These are phyloP conservation scores for Sardinella longiceps DNA, from an alignment of 2,797 vertebrate genomes.

Conservation along the genomic window DNA sequence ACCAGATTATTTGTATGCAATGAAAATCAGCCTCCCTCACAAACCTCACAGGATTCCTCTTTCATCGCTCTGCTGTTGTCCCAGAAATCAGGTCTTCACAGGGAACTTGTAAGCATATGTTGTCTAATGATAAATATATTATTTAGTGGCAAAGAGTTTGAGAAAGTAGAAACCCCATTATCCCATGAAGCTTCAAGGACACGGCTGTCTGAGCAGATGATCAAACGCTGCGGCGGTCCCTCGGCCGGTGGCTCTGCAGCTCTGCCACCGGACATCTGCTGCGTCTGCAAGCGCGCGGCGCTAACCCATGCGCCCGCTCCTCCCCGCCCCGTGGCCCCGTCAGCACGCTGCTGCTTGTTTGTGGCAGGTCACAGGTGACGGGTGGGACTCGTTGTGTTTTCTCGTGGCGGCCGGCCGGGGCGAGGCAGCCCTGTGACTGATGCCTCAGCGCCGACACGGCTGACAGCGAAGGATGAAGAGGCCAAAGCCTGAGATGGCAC, in stretches of 20 bases:
- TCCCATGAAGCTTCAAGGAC: background rate
- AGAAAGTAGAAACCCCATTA: background rate
- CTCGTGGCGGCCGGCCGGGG: background rate
- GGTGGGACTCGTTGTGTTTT: background rate
- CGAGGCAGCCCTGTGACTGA: conserved; percentile 51
- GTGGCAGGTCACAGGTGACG: conserved; percentile 64
- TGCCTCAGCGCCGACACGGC: conserved; percentile 61
- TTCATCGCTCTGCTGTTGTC: background rate
- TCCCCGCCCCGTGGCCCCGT: conserved; percentile 56
- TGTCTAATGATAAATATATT: background rate
- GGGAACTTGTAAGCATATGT: background rate
- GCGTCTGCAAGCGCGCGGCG: background rate
- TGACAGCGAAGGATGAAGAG: conserved; percentile 63
- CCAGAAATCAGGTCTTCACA: background rate
- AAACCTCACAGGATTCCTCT: background rate
- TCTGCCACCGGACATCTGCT: background rate
- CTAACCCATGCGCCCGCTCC: background rate
- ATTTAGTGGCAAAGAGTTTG: background rate
- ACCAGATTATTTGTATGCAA: background rate
- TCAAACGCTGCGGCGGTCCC: background rate
- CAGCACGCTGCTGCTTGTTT: conserved; percentile 56
- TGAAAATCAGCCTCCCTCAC: background rate
- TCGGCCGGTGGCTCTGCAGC: background rate
- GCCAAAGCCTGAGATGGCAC: conserved; percentile 58
- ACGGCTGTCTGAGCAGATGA: background rate